These are phyloP conservation scores for Telmatochromis brichardi DNA, from an alignment of 2,113 vertebrate species.

Conservation along the genomic window DNA sequence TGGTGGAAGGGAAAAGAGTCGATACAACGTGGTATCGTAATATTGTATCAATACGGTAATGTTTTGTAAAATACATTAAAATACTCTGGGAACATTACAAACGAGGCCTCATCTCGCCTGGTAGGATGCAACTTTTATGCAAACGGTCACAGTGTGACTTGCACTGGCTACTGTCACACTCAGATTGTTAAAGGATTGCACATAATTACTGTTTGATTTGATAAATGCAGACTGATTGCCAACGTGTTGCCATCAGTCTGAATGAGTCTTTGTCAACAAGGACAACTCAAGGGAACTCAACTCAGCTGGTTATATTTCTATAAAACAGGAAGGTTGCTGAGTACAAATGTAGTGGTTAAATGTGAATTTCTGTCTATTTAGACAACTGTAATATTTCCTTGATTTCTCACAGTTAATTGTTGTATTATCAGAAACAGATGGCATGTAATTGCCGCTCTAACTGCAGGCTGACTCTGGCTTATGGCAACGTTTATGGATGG, in stretches of 20 bases:
- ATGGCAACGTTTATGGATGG: accelerated
- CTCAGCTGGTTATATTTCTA: not conserved
- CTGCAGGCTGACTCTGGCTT: not conserved
- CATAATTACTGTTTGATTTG: not conserved
- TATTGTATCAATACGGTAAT: not conserved
- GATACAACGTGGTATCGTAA: not conserved
- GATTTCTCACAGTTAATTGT: not conserved
- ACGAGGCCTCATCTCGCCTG: not conserved
- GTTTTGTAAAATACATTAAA: not conserved
- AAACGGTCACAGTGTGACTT: not conserved
- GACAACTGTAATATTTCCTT: not conserved
- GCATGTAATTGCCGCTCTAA: not conserved
- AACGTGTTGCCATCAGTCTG: not conserved
- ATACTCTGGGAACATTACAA: not conserved
- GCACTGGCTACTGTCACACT: not conserved
- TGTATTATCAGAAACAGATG: not conserved
- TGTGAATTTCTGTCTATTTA: not conserved
- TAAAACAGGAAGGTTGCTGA: not conserved
- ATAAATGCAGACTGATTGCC: not conserved
- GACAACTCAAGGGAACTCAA: not conserved
- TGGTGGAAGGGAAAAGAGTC: not conserved
- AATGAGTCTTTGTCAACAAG: not conserved
- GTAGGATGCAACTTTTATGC: not conserved
- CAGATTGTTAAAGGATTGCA: not conserved
- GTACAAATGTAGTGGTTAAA: not conserved